Evolutionary conservation across 1,140 invertebrate species (phyloP), one percentile per base, ranked within the genome.

Genomic region (Tenebrio molitor): DNA sequence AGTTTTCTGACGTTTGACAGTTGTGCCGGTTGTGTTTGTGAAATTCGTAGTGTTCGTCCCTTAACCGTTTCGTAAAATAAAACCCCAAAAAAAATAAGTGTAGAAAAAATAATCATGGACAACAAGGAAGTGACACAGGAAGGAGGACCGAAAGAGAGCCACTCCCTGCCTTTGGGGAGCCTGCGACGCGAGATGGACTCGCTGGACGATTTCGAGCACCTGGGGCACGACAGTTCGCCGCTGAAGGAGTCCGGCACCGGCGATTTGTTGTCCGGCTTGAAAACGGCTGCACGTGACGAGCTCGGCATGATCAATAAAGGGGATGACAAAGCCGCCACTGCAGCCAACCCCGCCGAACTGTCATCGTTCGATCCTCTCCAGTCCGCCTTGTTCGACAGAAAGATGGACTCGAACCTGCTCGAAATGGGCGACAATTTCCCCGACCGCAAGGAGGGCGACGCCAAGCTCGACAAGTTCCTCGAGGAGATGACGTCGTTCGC

Each of bases 141-240:
- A 33, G 23, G 12, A 7, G 62, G 29, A 8, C 12, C 25, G 6
- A n/a, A 14, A 10, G 19, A 46, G 41, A 46, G 65, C 23, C 65
- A 17, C 16, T 44, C 39, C 64, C 64, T 21, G 21, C 62, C 62
- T 1, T 4, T 12, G 17, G 62, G 19, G 5, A 25, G 7, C 12
- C 34, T 68, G 12, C 39, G 16, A 5, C 41, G 71, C 4, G 89
- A 90, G 58, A 86, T 88, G 76, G 90, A 91, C 77, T 91, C 90
- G 2, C 84, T 88, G 36, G 90, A 92, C 77, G 90, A 91, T 80
- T 91, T 92, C 80, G 90, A 91, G 78, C 90, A 91, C 79, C 83
- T 91, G 65, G 89, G 88, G 46, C 87, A 88, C 73, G 86, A 86
- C 46, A 76, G 77, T 16, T 63, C 64, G 15, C 74, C 78, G 0